These are phyloP conservation scores for Geopemphigus sp. DNA, from an alignment of 1,140 invertebrate genomes.

Conservation along the genomic window DNA sequence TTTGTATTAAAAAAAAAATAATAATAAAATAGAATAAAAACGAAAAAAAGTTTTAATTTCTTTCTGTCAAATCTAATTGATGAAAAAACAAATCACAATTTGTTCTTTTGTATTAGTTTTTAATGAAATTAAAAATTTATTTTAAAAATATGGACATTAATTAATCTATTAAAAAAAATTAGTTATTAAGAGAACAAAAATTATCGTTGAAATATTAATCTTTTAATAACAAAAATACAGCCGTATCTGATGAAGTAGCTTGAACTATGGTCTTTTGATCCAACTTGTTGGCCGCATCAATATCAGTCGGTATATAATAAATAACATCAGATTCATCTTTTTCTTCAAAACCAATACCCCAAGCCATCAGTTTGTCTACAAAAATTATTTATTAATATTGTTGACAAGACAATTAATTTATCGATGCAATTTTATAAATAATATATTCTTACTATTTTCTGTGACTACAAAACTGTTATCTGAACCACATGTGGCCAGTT, in stretches of 20 bases:
- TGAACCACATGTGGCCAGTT: constrained; percentile 32
- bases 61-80: background rate
- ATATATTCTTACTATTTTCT: constrained; percentile 35
- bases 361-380: constrained; percentile 46
- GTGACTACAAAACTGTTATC: constrained; percentile 42
- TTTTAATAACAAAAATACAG: constrained; percentile 36
- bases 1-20: background rate
- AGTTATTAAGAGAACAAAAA: background rate
- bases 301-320: constrained; percentile 36
- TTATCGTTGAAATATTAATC: constrained; percentile 19
- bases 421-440: background rate
- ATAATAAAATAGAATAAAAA: background rate
- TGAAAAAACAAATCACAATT: constrained; percentile 4
- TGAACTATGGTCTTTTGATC: constrained; percentile 42
- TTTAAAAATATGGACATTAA: background rate
- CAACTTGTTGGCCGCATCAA: constrained; percentile 29
- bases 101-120: constrained; percentile 23
- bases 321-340: constrained; percentile 38
- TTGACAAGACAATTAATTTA: background rate
- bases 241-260: constrained; percentile 34
- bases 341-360: constrained; percentile 49
- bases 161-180: background rate
- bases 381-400: background rate
- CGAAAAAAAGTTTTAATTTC: background rate
- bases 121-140: constrained; percentile 4